These are phyloP conservation scores for Enteromius afrohamiltoni DNA, from an alignment of 2,797 vertebrate genomes.

Conservation along the genomic window DNA sequence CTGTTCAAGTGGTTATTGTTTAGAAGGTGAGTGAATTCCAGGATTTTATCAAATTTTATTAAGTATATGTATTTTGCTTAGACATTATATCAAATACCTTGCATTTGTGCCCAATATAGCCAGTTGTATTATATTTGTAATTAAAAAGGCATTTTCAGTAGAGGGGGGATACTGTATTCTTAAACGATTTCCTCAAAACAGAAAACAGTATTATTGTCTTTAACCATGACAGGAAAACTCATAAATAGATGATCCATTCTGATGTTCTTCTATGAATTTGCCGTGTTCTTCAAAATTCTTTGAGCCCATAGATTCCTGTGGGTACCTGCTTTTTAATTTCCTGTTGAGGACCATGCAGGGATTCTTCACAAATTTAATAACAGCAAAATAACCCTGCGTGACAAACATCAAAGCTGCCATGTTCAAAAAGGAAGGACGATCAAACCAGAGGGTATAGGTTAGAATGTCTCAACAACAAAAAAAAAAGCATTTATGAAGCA, in stretches of 20 bases:
- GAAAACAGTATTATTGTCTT: slow-evolving; percentile 1
- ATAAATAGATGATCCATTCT: slow-evolving; percentile 32
- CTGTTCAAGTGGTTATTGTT: not conserved
- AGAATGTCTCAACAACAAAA: slow-evolving; percentile 29
- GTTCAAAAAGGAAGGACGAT: slow-evolving; percentile 49
- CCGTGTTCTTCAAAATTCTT: slow-evolving; percentile 31
- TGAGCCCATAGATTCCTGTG: slow-evolving; percentile 47
- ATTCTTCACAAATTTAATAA: slow-evolving; percentile 67
- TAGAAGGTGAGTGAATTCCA: not conserved
- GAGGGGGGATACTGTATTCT: not conserved
- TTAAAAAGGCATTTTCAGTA: slow-evolving; percentile 16
- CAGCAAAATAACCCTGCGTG: slow-evolving; percentile 60
- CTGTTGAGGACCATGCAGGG: slow-evolving; percentile 63
- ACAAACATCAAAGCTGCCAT: slow-evolving; percentile 52
- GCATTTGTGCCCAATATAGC: not conserved
- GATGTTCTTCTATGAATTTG: slow-evolving; percentile 25
- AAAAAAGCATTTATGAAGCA: slow-evolving; percentile 15
- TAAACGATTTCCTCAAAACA: not conserved
- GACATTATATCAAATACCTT: not conserved
- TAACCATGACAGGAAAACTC: slow-evolving; percentile 11
- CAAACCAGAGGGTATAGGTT: slow-evolving; percentile 35
- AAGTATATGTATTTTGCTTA: not conserved
- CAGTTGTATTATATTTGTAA: slow-evolving; percentile 2
- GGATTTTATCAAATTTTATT: not conserved
- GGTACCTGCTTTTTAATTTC: slow-evolving; percentile 70